Evolutionary conservation across 2,113 vertebrate species (phyloP), one percentile per base, ranked within the genome.

Genomic region (Gymnogyps californianus): DNA sequence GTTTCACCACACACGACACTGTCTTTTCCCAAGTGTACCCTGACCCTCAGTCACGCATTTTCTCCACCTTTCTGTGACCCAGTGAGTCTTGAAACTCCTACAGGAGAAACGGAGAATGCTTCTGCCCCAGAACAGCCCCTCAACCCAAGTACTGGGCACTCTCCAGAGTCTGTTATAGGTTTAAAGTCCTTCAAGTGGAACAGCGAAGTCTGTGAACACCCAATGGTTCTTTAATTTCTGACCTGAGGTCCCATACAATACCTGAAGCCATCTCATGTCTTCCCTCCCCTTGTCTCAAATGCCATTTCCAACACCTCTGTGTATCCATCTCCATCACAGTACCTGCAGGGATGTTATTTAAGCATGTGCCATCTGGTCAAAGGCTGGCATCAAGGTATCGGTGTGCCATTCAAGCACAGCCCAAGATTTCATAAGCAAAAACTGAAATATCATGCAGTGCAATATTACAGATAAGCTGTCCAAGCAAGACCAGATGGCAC

Each of bases 401-500:
- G 11, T 11, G 77, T 69, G 83, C 83, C 57, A 40, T 61, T 70
- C 61, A 72, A 89, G 87, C 57, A 64, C 57, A 65, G 92, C 72
- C 72, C 86, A 61, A 26, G 44, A 38, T 51, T 70, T 83, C 87
- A 61, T 5, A 67, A 74, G 89, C 81, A 79, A 55, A 83, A 89
- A 7, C 70, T n/a, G 57, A 66, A 89, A 62, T 83, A 62, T 67
- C 83, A 85, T 4, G 26, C 74, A 29, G 87, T 6, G 62, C 36
- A n/a, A 15, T 66, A 82, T 79, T 92, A 65, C 31, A 55, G 77
- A 69, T 84, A 83, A 11, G 32, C 89, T 62, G 83, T 67, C 95
- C 87, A 87, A 70, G 89, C 74, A 80, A 57, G 87, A 74, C 66
- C 96, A 96, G 91, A 96, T 84, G 94, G 97, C 89, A 85, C 36